Conservation (phyloP, 2,888 invertebrate genomes). For the Drosophila percnosoma region DNA sequence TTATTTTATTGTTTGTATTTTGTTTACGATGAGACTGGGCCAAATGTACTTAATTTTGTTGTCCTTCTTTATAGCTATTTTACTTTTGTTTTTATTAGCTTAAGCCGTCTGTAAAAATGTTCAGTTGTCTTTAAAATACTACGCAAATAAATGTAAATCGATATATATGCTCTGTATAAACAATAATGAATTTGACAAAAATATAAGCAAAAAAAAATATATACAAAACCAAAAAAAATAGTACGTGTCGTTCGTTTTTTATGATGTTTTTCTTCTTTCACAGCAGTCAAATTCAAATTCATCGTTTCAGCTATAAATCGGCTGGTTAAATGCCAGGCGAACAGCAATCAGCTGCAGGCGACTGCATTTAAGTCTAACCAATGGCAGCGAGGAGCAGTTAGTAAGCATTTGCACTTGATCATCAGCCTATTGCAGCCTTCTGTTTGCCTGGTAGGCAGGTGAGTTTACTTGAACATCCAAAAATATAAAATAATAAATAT, state of each 20-base stretch:
- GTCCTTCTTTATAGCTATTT: slow-evolving; percentile 4
- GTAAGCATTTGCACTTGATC: background rate
- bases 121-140: slow-evolving; percentile 24
- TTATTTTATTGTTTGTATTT: slow-evolving; percentile 16
- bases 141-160: slow-evolving; percentile 29
- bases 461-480: too few relatives aligned
- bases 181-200: slow-evolving; percentile 22
- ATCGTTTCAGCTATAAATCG: background rate
- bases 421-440: background rate
- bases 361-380: background rate
- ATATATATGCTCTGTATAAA: slow-evolving; percentile 44
- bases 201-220: slow-evolving; percentile 16
- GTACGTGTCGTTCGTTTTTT: background rate
- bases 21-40: slow-evolving; percentile 44
- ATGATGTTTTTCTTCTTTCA: background rate
- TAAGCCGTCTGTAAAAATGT: slow-evolving; percentile 38
- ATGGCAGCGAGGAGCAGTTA: background rate
- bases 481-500: background rate
- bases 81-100: slow-evolving; percentile 29
- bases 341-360: background rate
- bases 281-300: background rate
- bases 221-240: background rate
- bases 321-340: background rate
- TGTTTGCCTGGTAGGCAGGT: background rate
- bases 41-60: slow-evolving; percentile 48